Evolutionary conservation across 2,113 vertebrate genomes (phyloP).

Genomic region (Xenopus laevis): DNA sequence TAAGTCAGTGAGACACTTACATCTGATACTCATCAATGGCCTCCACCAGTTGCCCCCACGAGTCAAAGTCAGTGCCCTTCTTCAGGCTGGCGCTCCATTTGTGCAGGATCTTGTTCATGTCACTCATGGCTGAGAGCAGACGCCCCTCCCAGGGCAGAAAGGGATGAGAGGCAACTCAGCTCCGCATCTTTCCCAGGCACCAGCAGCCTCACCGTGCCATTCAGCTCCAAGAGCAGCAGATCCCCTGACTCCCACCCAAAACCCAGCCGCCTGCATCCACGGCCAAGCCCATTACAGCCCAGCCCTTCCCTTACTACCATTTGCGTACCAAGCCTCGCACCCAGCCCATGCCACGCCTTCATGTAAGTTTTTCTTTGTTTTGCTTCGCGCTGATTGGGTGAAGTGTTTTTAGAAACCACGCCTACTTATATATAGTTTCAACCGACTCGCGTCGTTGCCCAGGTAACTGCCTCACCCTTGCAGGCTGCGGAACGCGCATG

Average conservation of each 20-base stretch:
- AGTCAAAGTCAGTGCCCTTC: conserved; percentile 95
- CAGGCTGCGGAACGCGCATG: background rate
- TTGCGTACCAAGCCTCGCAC: conserved; percentile 22
- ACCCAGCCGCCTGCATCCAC: background rate
- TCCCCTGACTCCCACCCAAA: background rate
- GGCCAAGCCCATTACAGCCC: conserved; percentile 48
- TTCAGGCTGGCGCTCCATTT: conserved; percentile 92
- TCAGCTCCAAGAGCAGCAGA: background rate
- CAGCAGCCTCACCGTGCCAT: conserved; percentile 28
- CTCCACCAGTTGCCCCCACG: conserved; percentile 97
- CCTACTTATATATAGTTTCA: background rate
- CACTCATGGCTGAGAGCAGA: conserved; percentile 61
- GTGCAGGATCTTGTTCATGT: conserved; percentile 73
- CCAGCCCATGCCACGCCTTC: too few relatives aligned
- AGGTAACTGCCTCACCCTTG: conserved; percentile 22
- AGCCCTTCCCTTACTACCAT: conserved; percentile 55
- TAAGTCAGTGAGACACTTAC: conserved; percentile 77
- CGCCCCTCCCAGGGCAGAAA: conserved; percentile 16
- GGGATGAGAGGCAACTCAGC: conserved; percentile 51
- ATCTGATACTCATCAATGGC: conserved; percentile 96
- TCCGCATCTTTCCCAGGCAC: conserved; percentile 2
- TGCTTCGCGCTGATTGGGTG: background rate
- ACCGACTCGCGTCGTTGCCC: conserved; percentile 42
- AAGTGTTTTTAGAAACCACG: background rate
- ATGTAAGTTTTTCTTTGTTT: too few relatives aligned